A percentile compares a stretch with the other conserved stretches of the same genome.
These are phyloP conservation scores for Penaeus indicus DNA, from an alignment of 1,140 invertebrate species.

Conservation along the genomic window DNA sequence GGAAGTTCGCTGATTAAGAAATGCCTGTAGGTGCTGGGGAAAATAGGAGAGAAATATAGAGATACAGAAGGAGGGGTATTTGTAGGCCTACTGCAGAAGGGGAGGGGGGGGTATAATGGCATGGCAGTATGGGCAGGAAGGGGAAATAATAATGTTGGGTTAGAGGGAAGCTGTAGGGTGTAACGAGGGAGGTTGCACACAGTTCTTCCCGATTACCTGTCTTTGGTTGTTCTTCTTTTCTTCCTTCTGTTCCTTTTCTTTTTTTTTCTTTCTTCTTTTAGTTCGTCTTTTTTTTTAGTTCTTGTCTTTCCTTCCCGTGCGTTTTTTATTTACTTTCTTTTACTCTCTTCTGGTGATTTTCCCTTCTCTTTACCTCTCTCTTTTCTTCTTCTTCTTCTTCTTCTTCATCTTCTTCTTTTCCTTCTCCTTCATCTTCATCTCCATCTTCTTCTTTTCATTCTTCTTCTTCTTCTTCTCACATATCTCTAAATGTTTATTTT, in stretches of 20 bases:
- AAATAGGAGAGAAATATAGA: no score
- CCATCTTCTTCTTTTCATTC: background rate
- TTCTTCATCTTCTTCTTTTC: slow-evolving; percentile 4
- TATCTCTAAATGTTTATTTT: no score
- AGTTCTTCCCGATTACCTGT: background rate
- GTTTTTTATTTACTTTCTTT: background rate
- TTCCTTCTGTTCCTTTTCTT: slow-evolving; percentile 3
- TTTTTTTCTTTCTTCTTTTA: no score
- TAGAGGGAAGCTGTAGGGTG: background rate
- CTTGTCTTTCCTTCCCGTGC: background rate
- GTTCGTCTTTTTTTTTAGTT: no score
- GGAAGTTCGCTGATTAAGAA: no score
- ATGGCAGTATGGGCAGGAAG: background rate
- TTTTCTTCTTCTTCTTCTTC: slow-evolving; percentile 10
- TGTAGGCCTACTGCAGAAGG: no score
- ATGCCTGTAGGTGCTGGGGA: no score
- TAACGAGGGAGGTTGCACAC: background rate
- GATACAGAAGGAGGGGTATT: no score
- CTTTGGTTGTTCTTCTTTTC: slow-evolving; percentile 11
- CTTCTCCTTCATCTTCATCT: slow-evolving; percentile 2
- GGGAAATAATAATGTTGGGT: background rate
- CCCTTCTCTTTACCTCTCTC: background rate
- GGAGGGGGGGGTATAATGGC: no score
- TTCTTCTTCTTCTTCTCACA: background rate
- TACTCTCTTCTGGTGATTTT: background rate